Percentiles rank a stretch among this genome's conserved stretches.
These are phyloP conservation scores for Siderastrea siderea DNA, from an alignment of 92 coral and sea anemone genomes.

Conservation along the genomic window DNA sequence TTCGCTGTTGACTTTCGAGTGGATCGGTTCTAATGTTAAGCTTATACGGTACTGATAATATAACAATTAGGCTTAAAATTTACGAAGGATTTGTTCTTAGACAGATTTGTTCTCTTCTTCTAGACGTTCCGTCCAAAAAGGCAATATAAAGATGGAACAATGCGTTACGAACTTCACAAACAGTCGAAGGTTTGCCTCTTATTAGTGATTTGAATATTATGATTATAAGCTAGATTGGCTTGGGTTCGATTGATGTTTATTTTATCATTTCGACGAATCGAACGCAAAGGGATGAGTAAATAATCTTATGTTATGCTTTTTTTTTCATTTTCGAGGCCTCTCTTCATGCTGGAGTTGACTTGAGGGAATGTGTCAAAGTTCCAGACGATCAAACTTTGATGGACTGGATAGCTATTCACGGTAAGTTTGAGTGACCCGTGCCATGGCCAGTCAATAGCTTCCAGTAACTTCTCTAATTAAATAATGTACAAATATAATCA, in stretches of 20 bases:
- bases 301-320: not conserved
- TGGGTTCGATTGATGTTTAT: not conserved
- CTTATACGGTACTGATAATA: too few species aligned
- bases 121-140: conserved; percentile 97
- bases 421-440: conserved; percentile 51
- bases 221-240: too few species aligned
- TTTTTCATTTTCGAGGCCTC: conserved; percentile 79
- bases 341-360: conserved; percentile 88
- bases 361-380: conserved; percentile 91
- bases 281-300: not conserved
- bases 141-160: conserved; percentile 87
- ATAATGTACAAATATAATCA: too few species aligned
- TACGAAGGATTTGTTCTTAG: not conserved
- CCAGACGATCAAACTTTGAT: conserved; percentile 93
- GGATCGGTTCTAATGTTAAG: not conserved
- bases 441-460: too few species aligned
- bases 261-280: conserved; percentile 6
- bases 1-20: not conserved
- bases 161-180: conserved; percentile 95
- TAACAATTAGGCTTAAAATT: not conserved
- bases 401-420: conserved; percentile 98
- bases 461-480: too few species aligned
- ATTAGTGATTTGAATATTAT: not conserved
- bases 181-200: conserved; percentile 86
- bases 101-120: conserved; percentile 26